Percentiles rank a stretch among this genome's conserved stretches.
Conservation (phyloP, 2,888 invertebrate species). For the Microctonus aethiopoides region DNA sequence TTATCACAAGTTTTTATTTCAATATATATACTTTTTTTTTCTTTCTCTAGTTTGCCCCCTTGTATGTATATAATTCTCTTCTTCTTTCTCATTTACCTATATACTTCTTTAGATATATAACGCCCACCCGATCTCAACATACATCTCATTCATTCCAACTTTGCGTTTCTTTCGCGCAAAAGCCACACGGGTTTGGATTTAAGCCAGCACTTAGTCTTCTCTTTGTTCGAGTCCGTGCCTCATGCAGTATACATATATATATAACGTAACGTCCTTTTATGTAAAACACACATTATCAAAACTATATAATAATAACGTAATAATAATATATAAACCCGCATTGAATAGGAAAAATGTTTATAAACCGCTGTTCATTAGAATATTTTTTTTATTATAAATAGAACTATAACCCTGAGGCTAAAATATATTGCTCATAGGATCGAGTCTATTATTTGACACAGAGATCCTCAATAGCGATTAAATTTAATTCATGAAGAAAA, state of each 20-base stretch:
- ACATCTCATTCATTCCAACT: constrained; percentile 44
- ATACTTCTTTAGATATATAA: too few species aligned
- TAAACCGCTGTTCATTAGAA: too few species aligned
- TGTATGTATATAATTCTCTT: too few species aligned
- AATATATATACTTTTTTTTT: too few species aligned
- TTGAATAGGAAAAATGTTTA: too few species aligned
- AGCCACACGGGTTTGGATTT: constrained; percentile 37
- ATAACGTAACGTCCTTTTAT: too few species aligned
- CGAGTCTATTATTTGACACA: background rate
- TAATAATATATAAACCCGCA: too few species aligned
- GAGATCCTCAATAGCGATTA: background rate
- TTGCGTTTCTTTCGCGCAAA: constrained; percentile 36
- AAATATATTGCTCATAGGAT: background rate
- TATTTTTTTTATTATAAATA: background rate
- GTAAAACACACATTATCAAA: too few species aligned
- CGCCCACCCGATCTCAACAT: constrained; percentile 15
- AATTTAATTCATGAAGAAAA: background rate
- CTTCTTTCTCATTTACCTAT: too few species aligned
- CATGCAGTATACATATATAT: background rate
- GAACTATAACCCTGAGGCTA: background rate
- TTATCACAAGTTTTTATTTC: too few species aligned
- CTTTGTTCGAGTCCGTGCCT: constrained; percentile 38
- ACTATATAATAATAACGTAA: too few species aligned
- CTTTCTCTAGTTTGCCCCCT: too few species aligned
- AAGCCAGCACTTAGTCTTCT: constrained; percentile 37